Evolutionary conservation across 2,113 vertebrate species (phyloP), one percentile per base, ranked within the genome.

Genomic region (Alligator sinensis): DNA sequence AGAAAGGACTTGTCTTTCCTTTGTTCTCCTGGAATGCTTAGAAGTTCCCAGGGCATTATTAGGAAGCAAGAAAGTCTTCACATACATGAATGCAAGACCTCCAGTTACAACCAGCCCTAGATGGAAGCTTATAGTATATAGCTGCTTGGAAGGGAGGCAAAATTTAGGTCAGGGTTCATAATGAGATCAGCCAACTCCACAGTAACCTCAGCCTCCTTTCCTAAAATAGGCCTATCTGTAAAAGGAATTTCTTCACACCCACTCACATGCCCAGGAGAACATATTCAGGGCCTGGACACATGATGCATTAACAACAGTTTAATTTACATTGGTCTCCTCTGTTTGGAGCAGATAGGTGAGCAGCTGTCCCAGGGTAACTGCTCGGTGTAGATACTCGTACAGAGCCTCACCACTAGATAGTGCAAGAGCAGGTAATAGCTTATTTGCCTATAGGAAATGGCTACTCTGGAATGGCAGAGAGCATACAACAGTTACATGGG

Each of bases 111-210:
- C 2, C 74, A 57, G 14, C 63, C 11, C 18, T 85, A 14, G 61
- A 76, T 5, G 2, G 4, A 15, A 54, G 10, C 54, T 81, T 0
- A 4, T 2, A 18, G 3, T 9, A 3, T 21, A 8, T 47, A 74
- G 25, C 6, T 27, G 63, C 80, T 34, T 0, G 70, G 28, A 86
- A 86, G 8, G n/a, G 15, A 24, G 64, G 3, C 24, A 34, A 4
- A 80, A 4, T 21, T 70, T 64, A 5, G 63, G 18, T 66, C 77
- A 85, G 25, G 57, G 15, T 60, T n/a, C 60, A 64, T 57, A 9
- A 2, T 25, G 22, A 57, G 84, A 61, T 30, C 63, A 61, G 8
- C 4, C 64, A 78, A 75, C 63, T 76, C 9, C 63, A 24, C 4
- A 2, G 3, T 77, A 84, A 17, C 2, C 83, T 74, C 57, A 47